Percentiles rank a stretch among this genome's conserved stretches.
Conservation (phyloP, 2,888 invertebrate genomes). For the Epirrhoe tristata region DNA sequence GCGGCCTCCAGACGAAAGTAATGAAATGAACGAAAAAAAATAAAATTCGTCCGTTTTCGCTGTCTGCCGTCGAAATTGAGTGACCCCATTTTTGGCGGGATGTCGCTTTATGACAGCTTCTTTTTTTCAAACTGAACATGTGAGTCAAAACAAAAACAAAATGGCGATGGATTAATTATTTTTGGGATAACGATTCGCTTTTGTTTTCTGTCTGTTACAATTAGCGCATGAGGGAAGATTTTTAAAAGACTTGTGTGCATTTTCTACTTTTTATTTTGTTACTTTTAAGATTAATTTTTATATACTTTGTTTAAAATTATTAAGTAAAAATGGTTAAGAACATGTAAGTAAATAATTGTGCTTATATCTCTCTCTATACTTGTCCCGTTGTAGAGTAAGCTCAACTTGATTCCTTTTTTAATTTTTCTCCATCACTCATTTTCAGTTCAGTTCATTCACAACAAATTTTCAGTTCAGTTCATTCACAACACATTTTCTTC, state of each 20-base stretch:
- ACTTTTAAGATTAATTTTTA: neutral
- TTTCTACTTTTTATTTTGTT: neutral
- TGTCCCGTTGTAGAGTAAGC: too few species aligned
- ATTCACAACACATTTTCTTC: too few species aligned
- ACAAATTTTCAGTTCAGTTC: too few species aligned
- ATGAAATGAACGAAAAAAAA: conserved; percentile 56
- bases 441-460: too few species aligned
- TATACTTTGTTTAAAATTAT: too few species aligned
- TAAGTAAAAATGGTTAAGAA: too few species aligned
- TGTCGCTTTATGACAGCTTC: conserved; percentile 37
- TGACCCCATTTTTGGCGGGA: conserved; percentile 65
- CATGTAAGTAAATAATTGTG: too few species aligned
- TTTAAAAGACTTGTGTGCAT: neutral
- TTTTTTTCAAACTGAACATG: conserved; percentile 35
- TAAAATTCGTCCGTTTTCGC: conserved; percentile 36
- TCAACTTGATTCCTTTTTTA: too few species aligned
- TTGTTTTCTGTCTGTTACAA: conserved; percentile 23
- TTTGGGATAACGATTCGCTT: conserved; percentile 4
- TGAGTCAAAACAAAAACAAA: conserved; percentile 30
- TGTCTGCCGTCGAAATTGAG: conserved; percentile 61
- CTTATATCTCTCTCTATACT: too few species aligned
- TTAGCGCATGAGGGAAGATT: neutral
- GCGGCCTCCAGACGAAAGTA: conserved; percentile 69
- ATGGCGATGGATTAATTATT: conserved; percentile 14
- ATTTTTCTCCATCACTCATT: too few species aligned